Evolutionary conservation across 2,113 vertebrate species (phyloP).

Genomic region (Trematocara variabile): DNA sequence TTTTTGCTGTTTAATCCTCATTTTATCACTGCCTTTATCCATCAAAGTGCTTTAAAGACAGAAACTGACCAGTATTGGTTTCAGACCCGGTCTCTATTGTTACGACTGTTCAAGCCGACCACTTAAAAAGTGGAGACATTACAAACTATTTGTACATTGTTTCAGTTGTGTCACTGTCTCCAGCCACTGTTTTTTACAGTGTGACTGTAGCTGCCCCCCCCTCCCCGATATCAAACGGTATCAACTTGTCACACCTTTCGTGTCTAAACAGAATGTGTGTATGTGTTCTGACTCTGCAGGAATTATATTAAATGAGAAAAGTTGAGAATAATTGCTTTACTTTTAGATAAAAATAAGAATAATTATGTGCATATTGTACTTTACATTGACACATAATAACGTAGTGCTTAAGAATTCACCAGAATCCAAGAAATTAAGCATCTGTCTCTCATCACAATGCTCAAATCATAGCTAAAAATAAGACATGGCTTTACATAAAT

Average conservation of each 20-base stretch:
- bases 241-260: background rate
- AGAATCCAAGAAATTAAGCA: background rate
- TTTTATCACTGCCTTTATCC: rapidly evolving
- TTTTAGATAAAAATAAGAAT: background rate
- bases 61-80: background rate
- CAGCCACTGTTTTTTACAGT: background rate
- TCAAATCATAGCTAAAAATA: background rate
- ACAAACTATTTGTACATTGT: background rate
- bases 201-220: background rate
- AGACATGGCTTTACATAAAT: background rate
- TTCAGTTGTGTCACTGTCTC: background rate
- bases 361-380: background rate
- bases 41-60: background rate
- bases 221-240: background rate
- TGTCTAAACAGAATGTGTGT: background rate
- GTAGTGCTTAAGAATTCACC: background rate
- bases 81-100: background rate
- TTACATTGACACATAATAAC: background rate
- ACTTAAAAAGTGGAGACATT: background rate
- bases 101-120: background rate
- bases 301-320: background rate
- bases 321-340: background rate
- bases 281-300: background rate
- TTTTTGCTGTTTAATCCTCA: background rate
- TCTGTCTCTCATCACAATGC: background rate